A percentile compares a stretch with the other conserved stretches of the same genome.
phyloP scores from a whole-genome alignment of 2,113 vertebrate genomes.

The Pungitius pungitius region DNA sequence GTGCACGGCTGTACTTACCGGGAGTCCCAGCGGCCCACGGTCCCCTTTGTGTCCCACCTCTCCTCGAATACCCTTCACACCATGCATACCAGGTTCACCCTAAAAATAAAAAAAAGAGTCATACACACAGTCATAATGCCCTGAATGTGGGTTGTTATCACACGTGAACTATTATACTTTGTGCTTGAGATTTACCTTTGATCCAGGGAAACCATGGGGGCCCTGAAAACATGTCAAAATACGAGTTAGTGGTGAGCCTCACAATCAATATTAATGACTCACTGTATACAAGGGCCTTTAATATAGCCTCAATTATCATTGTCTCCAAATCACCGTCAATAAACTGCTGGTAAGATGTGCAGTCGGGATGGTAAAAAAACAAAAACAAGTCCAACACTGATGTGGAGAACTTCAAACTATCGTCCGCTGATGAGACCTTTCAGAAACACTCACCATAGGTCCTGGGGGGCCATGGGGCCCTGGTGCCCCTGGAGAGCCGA shows the following conservation, averaged over 20 bases:
- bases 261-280: background rate
- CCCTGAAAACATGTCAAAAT: slow-evolving; percentile 82
- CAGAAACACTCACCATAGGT: slow-evolving; percentile 91
- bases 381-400: background rate
- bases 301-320: background rate
- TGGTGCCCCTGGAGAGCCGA: slow-evolving; percentile 89
- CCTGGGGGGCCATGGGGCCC: slow-evolving; percentile 95
- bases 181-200: slow-evolving; percentile 86
- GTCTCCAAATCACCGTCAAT: background rate
- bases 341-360: background rate
- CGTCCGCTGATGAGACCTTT: background rate
- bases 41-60: slow-evolving; percentile 98
- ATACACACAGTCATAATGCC: background rate
- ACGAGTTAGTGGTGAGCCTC: background rate
- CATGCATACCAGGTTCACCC: slow-evolving; percentile 97
- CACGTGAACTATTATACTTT: background rate
- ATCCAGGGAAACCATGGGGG: slow-evolving; percentile 94
- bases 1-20: slow-evolving; percentile 90
- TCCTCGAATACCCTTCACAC: slow-evolving; percentile 94
- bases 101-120: slow-evolving; percentile 78
- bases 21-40: slow-evolving; percentile 98
- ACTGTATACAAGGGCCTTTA: background rate
- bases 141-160: background rate
- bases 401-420: too few species aligned
- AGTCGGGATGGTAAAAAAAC: background rate